A percentile compares a stretch with the other conserved stretches of the same genome.
Conservation (phyloP, 2,888 invertebrate species). For the Diogma glabrata region DNA sequence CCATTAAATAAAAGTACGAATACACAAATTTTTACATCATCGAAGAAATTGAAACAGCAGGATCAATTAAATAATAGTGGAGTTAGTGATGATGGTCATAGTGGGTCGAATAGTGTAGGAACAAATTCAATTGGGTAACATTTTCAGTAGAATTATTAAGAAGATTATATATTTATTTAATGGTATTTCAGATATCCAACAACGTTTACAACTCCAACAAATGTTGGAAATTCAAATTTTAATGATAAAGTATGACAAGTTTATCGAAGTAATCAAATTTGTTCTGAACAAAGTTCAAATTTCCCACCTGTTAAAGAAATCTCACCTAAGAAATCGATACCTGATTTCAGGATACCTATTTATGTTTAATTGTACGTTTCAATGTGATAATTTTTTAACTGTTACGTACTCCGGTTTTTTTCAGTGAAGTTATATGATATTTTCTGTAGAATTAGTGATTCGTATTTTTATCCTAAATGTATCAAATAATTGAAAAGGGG, state of each 20-base stretch:
- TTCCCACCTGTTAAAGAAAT: conserved; percentile 15
- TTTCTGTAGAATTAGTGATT: no score
- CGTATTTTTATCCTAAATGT: no score
- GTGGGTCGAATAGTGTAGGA: conserved; percentile 25
- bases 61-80: conserved; percentile 20
- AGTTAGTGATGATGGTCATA: conserved; percentile 21
- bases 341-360: conserved; percentile 34
- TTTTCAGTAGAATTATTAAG: not conserved
- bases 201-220: conserved; percentile 24
- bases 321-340: conserved; percentile 32
- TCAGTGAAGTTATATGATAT: no score
- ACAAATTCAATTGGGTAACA: conserved; percentile 27
- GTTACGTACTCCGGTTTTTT: no score
- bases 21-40: conserved; percentile 22
- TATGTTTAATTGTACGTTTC: conserved; percentile 26
- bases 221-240: conserved; percentile 23
- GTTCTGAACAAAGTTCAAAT: conserved; percentile 29
- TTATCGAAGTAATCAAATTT: conserved; percentile 37
- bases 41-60: conserved; percentile 22
- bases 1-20: conserved; percentile 29
- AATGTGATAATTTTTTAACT: no score
- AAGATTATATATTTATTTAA: not conserved
- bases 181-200: conserved; percentile 22
- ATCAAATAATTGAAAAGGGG: no score
- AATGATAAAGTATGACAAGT: conserved; percentile 38